Evolutionary conservation across 2,888 invertebrate genomes (phyloP).

Genomic region (Melipona bicolor): DNA sequence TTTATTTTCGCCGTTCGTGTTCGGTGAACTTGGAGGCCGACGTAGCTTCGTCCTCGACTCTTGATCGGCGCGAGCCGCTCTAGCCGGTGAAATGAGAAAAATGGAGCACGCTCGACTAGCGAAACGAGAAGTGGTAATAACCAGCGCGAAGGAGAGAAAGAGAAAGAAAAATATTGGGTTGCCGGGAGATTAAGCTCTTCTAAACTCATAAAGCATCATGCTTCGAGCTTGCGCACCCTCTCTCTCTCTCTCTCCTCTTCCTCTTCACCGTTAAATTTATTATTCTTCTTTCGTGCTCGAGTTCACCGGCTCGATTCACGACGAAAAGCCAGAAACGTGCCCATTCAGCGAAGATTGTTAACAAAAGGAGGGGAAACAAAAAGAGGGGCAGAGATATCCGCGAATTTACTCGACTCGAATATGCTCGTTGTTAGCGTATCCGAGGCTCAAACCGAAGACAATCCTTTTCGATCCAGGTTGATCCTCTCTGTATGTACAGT

Average conservation of each 20-base stretch:
- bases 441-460: neutral
- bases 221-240: slow-evolving; percentile 6
- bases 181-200: slow-evolving; percentile 52
- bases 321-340: slow-evolving; percentile 19
- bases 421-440: neutral
- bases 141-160: slow-evolving; percentile 22
- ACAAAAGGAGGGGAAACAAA: neutral
- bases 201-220: slow-evolving; percentile 55
- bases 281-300: slow-evolving; percentile 44
- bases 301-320: slow-evolving; percentile 26
- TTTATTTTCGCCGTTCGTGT: neutral
- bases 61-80: slow-evolving; percentile 9
- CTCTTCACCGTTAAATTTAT: slow-evolving; percentile 39
- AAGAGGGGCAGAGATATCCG: neutral
- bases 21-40: slow-evolving; percentile 1
- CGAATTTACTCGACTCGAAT: slow-evolving; percentile 6
- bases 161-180: slow-evolving; percentile 56
- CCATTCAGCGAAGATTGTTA: slow-evolving; percentile 19
- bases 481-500: neutral
- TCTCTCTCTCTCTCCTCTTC: neutral
- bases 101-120: slow-evolving; percentile 34
- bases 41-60: too few relatives aligned
- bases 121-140: slow-evolving; percentile 44
- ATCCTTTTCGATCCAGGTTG: neutral
- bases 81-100: slow-evolving; percentile 39